phyloP scores from a whole-genome alignment of 2,797 vertebrate genomes.

The Premnoplex brunnescens region DNA sequence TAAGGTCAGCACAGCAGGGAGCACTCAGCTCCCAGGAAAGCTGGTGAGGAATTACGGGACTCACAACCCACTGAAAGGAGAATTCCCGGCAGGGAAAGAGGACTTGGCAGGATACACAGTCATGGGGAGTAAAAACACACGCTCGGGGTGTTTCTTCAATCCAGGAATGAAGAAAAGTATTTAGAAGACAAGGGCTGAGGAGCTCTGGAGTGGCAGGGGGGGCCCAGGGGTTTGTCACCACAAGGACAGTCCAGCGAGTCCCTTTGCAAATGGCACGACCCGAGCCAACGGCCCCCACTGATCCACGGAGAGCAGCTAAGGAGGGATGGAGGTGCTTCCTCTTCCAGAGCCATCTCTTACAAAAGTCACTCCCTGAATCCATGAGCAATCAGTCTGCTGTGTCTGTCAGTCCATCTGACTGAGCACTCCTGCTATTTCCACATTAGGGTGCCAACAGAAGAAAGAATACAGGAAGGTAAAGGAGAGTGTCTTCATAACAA shows the following conservation, averaged over 20 bases:
- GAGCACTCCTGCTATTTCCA: conserved; percentile 51
- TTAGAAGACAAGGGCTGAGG: background rate
- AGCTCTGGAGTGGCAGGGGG: background rate
- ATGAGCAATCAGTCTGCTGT: conserved; percentile 34
- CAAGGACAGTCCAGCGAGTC: background rate
- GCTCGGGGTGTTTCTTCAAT: background rate
- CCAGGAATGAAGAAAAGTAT: background rate
- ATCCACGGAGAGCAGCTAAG: background rate
- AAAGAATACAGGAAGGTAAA: conserved; percentile 37
- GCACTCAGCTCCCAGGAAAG: background rate
- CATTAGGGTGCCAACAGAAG: conserved; percentile 19
- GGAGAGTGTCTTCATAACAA: conserved; percentile 74
- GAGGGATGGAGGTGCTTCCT: conserved; percentile 31
- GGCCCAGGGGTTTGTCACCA: background rate
- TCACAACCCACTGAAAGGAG: background rate
- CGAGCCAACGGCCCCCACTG: conserved; percentile 63
- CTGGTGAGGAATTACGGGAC: background rate
- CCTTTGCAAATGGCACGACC: conserved; percentile 51
- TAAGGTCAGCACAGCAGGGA: background rate
- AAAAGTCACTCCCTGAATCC: conserved; percentile 66
- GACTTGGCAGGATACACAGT: background rate
- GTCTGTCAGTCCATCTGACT: conserved; percentile 66
- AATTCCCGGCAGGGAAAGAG: background rate
- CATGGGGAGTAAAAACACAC: background rate
- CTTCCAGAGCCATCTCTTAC: conserved; percentile 65